Percentiles rank a stretch among this genome's conserved stretches.
Conservation (phyloP, 2,113 vertebrate species). For the Engraulis encrasicolus region DNA sequence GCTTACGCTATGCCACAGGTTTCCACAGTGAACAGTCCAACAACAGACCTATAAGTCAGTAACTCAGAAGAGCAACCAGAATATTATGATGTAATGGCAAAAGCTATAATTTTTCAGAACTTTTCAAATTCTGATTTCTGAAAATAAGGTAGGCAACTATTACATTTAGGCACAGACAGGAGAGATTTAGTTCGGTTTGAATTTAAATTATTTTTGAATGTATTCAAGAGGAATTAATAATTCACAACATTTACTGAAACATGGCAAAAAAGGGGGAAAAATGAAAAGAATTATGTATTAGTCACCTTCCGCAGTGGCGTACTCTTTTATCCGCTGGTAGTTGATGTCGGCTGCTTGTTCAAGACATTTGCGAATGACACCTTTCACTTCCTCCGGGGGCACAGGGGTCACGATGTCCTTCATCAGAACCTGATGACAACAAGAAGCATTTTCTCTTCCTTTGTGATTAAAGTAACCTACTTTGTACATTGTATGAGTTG, state of each 20-base stretch:
- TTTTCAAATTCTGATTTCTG: no score
- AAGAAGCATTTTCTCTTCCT: no score
- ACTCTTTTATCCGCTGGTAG: constrained; percentile 95
- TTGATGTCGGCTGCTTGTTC: constrained; percentile 98
- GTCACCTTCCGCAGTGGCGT: constrained; percentile 99
- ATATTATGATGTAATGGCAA: background rate
- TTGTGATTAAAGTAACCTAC: no score
- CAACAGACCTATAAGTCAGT: background rate
- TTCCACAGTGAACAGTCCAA: background rate
- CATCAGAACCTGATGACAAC: constrained; percentile 99
- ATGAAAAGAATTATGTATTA: constrained; percentile 39
- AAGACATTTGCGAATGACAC: constrained; percentile 98
- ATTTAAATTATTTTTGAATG: no score
- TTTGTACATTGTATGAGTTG: no score
- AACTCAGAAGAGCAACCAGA: background rate
- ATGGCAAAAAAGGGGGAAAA: no score
- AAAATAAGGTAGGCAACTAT: no score
- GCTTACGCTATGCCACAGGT: background rate
- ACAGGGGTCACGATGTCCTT: constrained; percentile 99
- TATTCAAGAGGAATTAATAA: no score
- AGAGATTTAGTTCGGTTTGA: background rate
- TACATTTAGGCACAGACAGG: background rate
- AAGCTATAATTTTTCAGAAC: constrained; percentile 28
- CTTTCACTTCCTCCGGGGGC: constrained; percentile 97
- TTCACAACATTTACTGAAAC: no score